phyloP scores from a whole-genome alignment of 2,888 invertebrate genomes.

The Lithophane semibrunnea region DNA sequence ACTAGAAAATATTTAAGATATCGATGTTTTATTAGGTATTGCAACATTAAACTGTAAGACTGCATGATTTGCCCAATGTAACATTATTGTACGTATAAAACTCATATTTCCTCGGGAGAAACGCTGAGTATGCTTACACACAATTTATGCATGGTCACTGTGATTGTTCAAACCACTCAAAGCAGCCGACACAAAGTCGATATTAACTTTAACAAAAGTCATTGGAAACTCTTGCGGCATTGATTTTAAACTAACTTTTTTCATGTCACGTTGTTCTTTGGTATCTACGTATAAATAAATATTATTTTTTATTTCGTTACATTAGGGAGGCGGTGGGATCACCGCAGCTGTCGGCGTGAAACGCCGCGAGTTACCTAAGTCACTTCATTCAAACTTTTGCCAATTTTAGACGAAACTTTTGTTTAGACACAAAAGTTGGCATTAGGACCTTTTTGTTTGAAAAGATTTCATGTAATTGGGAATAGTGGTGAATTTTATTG shows the following conservation, averaged over 20 bases:
- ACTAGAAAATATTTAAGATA: neutral
- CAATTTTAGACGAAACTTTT: conserved; percentile 85
- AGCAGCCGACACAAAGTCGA: conserved; percentile 58
- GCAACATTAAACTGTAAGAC: neutral
- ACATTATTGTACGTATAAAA: conserved; percentile 5
- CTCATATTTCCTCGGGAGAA: conserved; percentile 28
- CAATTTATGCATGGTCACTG: conserved; percentile 56
- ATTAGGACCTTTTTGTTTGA: conserved; percentile 81
- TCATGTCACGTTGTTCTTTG: conserved; percentile 74
- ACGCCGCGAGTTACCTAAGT: conserved; percentile 85
- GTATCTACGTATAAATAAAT: conserved; percentile 80
- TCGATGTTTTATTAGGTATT: neutral
- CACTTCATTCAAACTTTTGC: conserved; percentile 88
- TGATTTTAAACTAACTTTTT: conserved; percentile 68
- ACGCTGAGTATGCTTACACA: conserved; percentile 21
- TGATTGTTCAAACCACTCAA: conserved; percentile 62
- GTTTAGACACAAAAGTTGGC: conserved; percentile 83
- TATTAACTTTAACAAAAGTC: conserved; percentile 66
- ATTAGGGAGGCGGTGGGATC: conserved; percentile 86
- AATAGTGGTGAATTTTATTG: conserved; percentile 71
- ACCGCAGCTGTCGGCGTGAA: conserved; percentile 87
- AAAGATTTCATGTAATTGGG: conserved; percentile 79
- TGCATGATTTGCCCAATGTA: neutral
- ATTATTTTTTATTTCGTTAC: conserved; percentile 85
- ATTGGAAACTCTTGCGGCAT: conserved; percentile 66